Conservation (phyloP, 2,113 vertebrate species). For the Eleginops maclovinus region DNA sequence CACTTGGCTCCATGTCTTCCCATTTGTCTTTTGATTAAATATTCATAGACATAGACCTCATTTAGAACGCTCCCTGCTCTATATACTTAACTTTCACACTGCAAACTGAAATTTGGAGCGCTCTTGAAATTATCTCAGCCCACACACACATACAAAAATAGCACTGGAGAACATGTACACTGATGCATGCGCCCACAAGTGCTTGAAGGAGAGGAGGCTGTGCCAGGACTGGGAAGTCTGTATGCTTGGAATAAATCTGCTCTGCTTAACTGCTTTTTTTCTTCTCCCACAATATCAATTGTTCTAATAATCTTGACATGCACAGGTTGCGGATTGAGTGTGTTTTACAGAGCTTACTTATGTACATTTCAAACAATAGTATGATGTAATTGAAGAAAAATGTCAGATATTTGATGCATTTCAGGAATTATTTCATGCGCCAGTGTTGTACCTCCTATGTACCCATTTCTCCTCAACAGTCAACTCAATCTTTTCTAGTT, state of each 20-base stretch:
- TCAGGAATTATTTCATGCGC: not conserved
- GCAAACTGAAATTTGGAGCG: slow-evolving; percentile 38
- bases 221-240: slow-evolving; percentile 28
- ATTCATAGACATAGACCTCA: slow-evolving; percentile 39
- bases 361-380: not conserved
- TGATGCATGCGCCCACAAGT: slow-evolving; percentile 45
- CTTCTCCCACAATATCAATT: not conserved
- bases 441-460: not conserved
- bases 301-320: not conserved
- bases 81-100: slow-evolving; percentile 42
- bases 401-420: not conserved
- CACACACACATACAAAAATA: slow-evolving; percentile 60
- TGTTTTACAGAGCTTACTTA: not conserved
- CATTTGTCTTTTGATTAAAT: slow-evolving; percentile 65
- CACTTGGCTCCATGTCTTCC: slow-evolving; percentile 28
- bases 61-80: slow-evolving; percentile 50
- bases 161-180: slow-evolving; percentile 50
- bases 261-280: not conserved
- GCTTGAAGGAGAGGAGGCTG: slow-evolving; percentile 10
- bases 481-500: not conserved
- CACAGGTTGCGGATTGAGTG: not conserved
- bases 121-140: slow-evolving; percentile 54
- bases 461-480: not conserved
- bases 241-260: slow-evolving; percentile 3
- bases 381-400: not conserved